phyloP scores from a whole-genome alignment of 2,888 invertebrate genomes.

The Eilema depressum region DNA sequence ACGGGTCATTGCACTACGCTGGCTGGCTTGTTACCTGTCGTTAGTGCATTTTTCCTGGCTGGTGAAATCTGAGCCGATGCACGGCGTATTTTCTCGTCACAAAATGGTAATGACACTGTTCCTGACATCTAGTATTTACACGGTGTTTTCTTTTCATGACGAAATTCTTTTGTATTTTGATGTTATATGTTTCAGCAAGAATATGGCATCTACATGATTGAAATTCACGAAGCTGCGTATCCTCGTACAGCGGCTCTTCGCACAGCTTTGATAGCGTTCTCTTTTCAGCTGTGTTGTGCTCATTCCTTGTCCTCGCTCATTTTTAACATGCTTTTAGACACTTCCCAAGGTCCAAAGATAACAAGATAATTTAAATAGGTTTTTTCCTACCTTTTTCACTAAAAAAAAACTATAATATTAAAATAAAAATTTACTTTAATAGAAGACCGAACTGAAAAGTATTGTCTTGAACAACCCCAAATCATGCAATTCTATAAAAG shows the following conservation, averaged over 20 bases:
- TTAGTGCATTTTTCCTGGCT: neutral
- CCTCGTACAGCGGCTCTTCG: too few relatives aligned
- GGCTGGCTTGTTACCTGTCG: neutral
- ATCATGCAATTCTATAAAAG: neutral
- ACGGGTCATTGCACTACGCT: neutral
- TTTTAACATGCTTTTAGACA: neutral
- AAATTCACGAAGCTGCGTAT: too few relatives aligned
- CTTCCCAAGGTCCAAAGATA: neutral
- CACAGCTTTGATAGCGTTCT: too few relatives aligned
- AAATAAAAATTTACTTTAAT: neutral
- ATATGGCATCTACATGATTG: neutral
- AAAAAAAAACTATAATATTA: too few relatives aligned
- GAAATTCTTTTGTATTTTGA: neutral
- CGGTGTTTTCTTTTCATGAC: neutral
- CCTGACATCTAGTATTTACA: neutral
- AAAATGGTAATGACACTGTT: neutral
- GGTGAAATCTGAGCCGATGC: neutral
- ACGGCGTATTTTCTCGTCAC: neutral
- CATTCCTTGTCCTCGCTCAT: neutral
- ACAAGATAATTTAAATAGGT: neutral
- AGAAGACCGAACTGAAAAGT: too few relatives aligned
- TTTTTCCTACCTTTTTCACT: too few relatives aligned
- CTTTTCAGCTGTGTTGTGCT: too few relatives aligned
- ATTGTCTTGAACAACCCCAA: too few relatives aligned
- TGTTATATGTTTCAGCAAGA: neutral